Percentiles rank a stretch among this genome's conserved stretches.
These are phyloP conservation scores for Pectinophora gossypiella DNA, from an alignment of 1,140 invertebrate species.

Conservation along the genomic window DNA sequence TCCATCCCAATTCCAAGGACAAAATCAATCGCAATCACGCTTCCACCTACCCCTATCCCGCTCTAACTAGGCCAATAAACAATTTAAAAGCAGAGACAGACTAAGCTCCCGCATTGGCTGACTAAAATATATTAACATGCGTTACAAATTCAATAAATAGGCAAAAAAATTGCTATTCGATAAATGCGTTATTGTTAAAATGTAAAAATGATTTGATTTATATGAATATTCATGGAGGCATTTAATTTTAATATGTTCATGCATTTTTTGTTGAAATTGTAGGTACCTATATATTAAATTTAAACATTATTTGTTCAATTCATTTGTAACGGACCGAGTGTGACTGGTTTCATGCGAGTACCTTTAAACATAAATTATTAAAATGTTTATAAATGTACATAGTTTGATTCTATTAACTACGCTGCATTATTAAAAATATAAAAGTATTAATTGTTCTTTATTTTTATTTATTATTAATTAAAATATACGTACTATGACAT, in stretches of 20 bases:
- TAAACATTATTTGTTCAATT: slow-evolving; percentile 24
- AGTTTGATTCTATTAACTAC: too few relatives aligned
- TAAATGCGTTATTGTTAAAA: slow-evolving; percentile 57
- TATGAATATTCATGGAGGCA: slow-evolving; percentile 69
- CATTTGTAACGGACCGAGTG: slow-evolving; percentile 16
- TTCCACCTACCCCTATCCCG: slow-evolving; percentile 31
- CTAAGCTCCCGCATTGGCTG: neutral
- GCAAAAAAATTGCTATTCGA: slow-evolving; percentile 68
- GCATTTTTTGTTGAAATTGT: slow-evolving; percentile 16
- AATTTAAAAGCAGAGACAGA: slow-evolving; percentile 17
- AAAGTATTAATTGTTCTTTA: too few relatives aligned
- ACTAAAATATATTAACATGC: slow-evolving; percentile 46
- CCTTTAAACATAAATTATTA: too few relatives aligned
- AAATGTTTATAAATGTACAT: too few relatives aligned
- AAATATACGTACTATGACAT: too few relatives aligned
- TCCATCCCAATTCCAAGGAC: slow-evolving; percentile 35
- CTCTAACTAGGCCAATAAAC: slow-evolving; percentile 17
- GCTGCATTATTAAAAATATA: too few relatives aligned
- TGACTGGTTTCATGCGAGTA: slow-evolving; percentile 18
- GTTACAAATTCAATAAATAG: slow-evolving; percentile 72
- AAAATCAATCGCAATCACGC: slow-evolving; percentile 43
- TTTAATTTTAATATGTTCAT: slow-evolving; percentile 37
- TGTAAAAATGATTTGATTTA: slow-evolving; percentile 69
- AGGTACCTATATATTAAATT: slow-evolving; percentile 16
- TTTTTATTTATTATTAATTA: too few relatives aligned